These are phyloP conservation scores for Leptinotarsa peninsularis DNA, from an alignment of 2,888 invertebrate species.

Conservation along the genomic window DNA sequence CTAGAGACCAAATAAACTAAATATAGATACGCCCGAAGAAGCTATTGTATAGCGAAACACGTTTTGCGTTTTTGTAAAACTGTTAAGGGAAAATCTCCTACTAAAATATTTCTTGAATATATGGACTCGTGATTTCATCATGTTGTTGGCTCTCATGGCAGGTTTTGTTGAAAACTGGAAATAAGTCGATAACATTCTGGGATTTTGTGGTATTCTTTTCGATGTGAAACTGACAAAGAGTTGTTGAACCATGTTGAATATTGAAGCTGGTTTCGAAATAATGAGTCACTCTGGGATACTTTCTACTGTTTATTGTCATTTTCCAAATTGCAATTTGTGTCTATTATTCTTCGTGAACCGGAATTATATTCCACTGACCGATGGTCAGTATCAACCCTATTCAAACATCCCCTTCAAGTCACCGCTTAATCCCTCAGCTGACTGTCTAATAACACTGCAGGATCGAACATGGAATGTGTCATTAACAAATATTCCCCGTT, in stretches of 20 bases:
- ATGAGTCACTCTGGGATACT: background rate
- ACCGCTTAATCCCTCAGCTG: conserved; percentile 64
- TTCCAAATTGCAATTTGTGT: background rate
- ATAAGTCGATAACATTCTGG: no score
- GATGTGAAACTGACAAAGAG: no score
- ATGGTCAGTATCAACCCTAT: conserved; percentile 60
- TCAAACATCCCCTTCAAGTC: conserved; percentile 60
- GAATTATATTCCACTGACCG: conserved; percentile 57
- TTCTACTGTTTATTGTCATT: background rate
- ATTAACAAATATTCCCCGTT: conserved; percentile 59
- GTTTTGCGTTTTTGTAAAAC: no score
- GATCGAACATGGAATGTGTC: conserved; percentile 54
- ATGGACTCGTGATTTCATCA: no score
- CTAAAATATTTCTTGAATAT: no score
- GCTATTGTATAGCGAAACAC: no score
- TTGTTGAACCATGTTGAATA: background rate
- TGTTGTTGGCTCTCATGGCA: no score
- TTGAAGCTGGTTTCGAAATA: background rate
- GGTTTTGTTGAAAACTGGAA: no score
- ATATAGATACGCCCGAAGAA: no score
- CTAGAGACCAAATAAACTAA: no score
- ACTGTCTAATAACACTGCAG: conserved; percentile 34
- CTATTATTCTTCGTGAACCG: conserved; percentile 12
- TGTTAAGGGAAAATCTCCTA: no score
- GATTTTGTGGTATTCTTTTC: no score